A percentile compares a stretch with the other conserved stretches of the same genome.
These are phyloP conservation scores for Sthenelais limicola DNA, from an alignment of 2,888 invertebrate genomes.

Conservation along the genomic window DNA sequence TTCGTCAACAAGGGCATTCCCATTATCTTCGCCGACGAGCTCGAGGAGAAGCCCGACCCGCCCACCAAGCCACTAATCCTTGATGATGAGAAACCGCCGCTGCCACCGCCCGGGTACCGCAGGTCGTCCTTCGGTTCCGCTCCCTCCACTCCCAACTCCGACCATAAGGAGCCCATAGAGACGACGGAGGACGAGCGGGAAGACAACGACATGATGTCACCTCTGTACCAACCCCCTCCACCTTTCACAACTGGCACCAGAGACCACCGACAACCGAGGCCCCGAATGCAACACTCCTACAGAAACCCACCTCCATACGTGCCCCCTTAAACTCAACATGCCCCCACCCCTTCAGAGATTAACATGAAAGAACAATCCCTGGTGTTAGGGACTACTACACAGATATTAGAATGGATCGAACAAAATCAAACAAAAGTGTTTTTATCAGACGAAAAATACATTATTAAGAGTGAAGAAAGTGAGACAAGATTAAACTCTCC, in stretches of 20 bases:
- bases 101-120: constrained; percentile 49
- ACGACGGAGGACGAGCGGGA: constrained; percentile 44
- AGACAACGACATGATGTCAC: constrained; percentile 41
- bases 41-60: constrained; percentile 89
- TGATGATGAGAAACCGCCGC: constrained; percentile 94
- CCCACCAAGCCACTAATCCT: constrained; percentile 91
- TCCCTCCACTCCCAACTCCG: constrained; percentile 51
- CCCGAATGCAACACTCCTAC: constrained; percentile 77
- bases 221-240: constrained; percentile 44
- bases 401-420: too few species aligned
- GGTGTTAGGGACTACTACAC: too few species aligned
- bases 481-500: too few species aligned
- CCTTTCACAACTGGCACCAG: constrained; percentile 60
- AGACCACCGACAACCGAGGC: constrained; percentile 58
- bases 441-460: too few species aligned
- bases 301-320: constrained; percentile 97
- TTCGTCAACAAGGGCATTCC: constrained; percentile 81
- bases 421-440: too few species aligned
- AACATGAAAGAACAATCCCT: too few species aligned
- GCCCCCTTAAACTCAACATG: constrained; percentile 89
- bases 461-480: too few species aligned
- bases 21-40: constrained; percentile 93
- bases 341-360: too few species aligned
- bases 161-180: constrained; percentile 50
- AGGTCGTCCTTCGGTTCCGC: constrained; percentile 37